phyloP scores from a whole-genome alignment of 2,797 vertebrate genomes.

The Tokudaia muenninki region DNA sequence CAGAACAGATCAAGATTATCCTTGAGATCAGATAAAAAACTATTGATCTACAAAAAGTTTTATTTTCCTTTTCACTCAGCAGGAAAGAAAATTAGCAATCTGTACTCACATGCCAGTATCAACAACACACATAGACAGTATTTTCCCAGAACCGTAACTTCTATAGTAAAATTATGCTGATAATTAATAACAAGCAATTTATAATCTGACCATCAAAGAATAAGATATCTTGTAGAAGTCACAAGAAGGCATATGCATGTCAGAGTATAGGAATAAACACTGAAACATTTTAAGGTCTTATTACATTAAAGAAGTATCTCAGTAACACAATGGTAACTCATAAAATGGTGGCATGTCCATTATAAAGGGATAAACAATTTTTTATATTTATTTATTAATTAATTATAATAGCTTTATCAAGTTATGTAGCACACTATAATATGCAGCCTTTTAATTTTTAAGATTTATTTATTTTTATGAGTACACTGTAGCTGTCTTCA shows the following conservation, averaged over 20 bases:
- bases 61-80: slow-evolving; percentile 17
- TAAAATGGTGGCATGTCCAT: background rate
- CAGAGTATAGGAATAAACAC: background rate
- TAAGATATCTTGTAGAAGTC: background rate
- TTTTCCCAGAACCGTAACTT: background rate
- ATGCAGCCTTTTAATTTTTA: too few species aligned
- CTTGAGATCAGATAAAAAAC: background rate
- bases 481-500: too few species aligned
- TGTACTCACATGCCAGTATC: background rate
- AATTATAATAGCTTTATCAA: too few species aligned
- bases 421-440: too few species aligned
- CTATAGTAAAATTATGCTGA: background rate
- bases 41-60: background rate
- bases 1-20: background rate
- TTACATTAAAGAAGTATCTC: background rate
- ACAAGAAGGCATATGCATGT: background rate
- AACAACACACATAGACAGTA: background rate
- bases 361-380: background rate
- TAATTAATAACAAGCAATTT: background rate
- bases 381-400: background rate
- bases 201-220: background rate
- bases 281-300: background rate
- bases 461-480: too few species aligned
- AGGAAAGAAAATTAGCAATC: background rate
- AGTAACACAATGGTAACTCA: background rate